Evolutionary conservation across 2,888 invertebrate genomes (phyloP).

Genomic region (Apodemia hepburni): DNA sequence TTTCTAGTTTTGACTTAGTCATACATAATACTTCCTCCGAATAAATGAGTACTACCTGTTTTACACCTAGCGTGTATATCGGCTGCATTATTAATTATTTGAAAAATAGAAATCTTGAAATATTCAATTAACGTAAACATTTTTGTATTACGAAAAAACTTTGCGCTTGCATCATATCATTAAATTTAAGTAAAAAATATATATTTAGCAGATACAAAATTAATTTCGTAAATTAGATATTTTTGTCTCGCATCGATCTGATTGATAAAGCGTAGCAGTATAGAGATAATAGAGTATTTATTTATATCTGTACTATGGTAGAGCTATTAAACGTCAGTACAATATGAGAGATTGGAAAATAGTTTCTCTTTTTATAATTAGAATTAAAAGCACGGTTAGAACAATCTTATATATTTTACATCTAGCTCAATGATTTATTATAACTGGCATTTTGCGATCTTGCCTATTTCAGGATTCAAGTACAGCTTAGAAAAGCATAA

Average conservation of each 20-base stretch:
- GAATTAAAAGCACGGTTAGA: neutral
- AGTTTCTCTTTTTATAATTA: neutral
- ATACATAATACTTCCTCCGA: no score
- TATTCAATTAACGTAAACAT: neutral
- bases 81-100: no score
- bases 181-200: constrained; percentile 54
- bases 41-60: no score
- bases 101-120: neutral
- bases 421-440: neutral
- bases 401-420: neutral
- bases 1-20: no score
- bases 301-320: neutral
- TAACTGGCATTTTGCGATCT: no score
- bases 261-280: constrained; percentile 11
- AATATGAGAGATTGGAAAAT: neutral
- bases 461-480: no score
- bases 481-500: no score
- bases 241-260: constrained; percentile 33
- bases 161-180: constrained; percentile 76
- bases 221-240: constrained; percentile 33
- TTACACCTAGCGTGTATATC: no score
- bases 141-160: constrained; percentile 31
- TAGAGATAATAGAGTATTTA: constrained; percentile 1
- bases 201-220: constrained; percentile 38
- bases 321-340: neutral